A percentile compares a stretch with the other conserved stretches of the same genome.
phyloP scores from a whole-genome alignment of 2,888 invertebrate species.

The Apamea anceps region DNA sequence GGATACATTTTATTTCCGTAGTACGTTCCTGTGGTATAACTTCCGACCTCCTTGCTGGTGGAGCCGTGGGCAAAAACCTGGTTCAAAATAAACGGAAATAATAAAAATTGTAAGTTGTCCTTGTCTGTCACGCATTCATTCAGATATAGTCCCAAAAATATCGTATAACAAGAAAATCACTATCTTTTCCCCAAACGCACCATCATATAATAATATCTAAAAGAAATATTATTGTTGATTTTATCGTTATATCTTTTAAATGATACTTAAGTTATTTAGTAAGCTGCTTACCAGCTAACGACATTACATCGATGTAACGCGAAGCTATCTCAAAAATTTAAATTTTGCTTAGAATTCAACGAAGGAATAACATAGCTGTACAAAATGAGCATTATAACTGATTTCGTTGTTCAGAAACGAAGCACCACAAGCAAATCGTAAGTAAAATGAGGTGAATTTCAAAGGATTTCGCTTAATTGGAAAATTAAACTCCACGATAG shows the following conservation, averaged over 20 bases:
- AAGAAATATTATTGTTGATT: too few species aligned
- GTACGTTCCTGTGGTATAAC: neutral
- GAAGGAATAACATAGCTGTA: slow-evolving; percentile 11
- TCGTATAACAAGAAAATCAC: too few species aligned
- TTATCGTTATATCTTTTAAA: neutral
- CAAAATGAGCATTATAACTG: slow-evolving; percentile 15
- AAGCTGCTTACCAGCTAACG: neutral
- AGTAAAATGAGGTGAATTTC: slow-evolving; percentile 48
- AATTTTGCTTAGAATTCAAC: slow-evolving; percentile 13
- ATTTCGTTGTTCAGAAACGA: slow-evolving; percentile 20
- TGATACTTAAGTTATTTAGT: neutral
- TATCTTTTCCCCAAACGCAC: too few species aligned
- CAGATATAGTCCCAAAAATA: too few species aligned
- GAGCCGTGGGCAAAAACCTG: neutral
- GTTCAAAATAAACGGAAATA: neutral
- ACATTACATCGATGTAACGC: neutral
- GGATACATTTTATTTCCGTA: neutral
- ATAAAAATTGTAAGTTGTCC: too few species aligned
- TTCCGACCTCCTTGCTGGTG: neutral
- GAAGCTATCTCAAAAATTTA: slow-evolving; percentile 11
- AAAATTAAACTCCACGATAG: slow-evolving; percentile 26
- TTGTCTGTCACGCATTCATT: too few species aligned
- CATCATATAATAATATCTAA: too few species aligned
- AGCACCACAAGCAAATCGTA: slow-evolving; percentile 23
- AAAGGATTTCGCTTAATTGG: slow-evolving; percentile 51